These are phyloP conservation scores for Deilephila elpenor DNA, from an alignment of 2,888 invertebrate species.

Conservation along the genomic window DNA sequence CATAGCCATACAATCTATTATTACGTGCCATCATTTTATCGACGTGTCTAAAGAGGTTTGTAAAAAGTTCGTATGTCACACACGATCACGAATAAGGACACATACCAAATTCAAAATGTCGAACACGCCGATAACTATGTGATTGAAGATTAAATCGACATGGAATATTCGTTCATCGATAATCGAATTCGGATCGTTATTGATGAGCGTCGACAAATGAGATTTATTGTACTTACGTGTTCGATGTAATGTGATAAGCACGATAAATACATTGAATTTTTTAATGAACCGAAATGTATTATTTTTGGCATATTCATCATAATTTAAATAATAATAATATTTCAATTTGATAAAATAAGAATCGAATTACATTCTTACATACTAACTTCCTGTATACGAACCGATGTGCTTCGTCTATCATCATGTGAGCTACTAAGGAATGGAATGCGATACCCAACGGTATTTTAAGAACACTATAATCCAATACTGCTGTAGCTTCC, in stretches of 20 bases:
- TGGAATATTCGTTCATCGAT: constrained; percentile 29
- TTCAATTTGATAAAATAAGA: no score
- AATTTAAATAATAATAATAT: background rate
- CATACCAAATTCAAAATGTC: constrained; percentile 60
- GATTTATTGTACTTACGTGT: constrained; percentile 24
- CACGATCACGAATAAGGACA: constrained; percentile 58
- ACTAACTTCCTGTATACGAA: no score
- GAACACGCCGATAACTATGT: constrained; percentile 47
- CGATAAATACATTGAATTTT: constrained; percentile 5
- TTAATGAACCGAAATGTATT: background rate
- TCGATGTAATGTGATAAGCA: constrained; percentile 11
- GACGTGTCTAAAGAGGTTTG: constrained; percentile 30
- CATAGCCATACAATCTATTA: constrained; percentile 16
- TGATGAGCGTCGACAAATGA: constrained; percentile 30
- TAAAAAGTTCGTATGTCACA: constrained; percentile 37
- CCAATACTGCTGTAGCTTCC: background rate
- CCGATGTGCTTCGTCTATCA: no score
- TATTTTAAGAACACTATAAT: background rate
- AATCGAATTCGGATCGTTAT: constrained; percentile 31
- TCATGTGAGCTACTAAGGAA: no score
- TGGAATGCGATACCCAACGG: no score
- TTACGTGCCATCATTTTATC: constrained; percentile 14
- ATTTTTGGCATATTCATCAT: background rate
- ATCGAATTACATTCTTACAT: no score
- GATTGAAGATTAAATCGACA: constrained; percentile 31